These are phyloP conservation scores for Proisotoma minuta DNA, from an alignment of 2,888 invertebrate species.

Conservation along the genomic window DNA sequence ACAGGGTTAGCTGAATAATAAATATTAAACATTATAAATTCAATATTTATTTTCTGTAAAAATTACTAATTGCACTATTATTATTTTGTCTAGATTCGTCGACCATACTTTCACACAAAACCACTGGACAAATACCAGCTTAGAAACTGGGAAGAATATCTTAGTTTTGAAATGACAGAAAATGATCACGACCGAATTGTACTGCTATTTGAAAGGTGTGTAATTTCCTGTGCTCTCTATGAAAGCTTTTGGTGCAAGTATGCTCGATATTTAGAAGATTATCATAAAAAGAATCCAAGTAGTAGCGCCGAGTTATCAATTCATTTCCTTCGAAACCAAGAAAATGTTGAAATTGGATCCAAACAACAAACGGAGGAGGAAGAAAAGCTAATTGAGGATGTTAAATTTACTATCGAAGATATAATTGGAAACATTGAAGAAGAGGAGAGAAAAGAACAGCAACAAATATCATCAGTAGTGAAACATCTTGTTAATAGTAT, in stretches of 20 bases:
- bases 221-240: constrained; percentile 59
- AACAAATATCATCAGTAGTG: neutral
- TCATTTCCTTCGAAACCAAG: constrained; percentile 40
- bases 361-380: constrained; percentile 37
- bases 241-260: constrained; percentile 57
- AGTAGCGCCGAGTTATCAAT: constrained; percentile 23
- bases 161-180: constrained; percentile 54
- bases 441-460: constrained; percentile 24
- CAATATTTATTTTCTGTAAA: no score
- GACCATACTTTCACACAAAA: constrained; percentile 60
- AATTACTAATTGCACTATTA: neutral
- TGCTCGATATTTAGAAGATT: constrained; percentile 48
- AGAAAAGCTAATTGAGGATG: constrained; percentile 35
- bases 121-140: constrained; percentile 57
- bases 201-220: constrained; percentile 57
- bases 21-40: no score
- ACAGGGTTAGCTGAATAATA: no score
- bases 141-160: constrained; percentile 57
- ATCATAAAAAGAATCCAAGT: constrained; percentile 31
- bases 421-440: constrained; percentile 29
- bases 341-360: constrained; percentile 39
- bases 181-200: constrained; percentile 52
- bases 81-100: constrained; percentile 52
- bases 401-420: constrained; percentile 21
- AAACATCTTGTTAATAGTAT: neutral